These are phyloP conservation scores for Dryobota labecula DNA, from an alignment of 2,888 invertebrate species.

Conservation along the genomic window DNA sequence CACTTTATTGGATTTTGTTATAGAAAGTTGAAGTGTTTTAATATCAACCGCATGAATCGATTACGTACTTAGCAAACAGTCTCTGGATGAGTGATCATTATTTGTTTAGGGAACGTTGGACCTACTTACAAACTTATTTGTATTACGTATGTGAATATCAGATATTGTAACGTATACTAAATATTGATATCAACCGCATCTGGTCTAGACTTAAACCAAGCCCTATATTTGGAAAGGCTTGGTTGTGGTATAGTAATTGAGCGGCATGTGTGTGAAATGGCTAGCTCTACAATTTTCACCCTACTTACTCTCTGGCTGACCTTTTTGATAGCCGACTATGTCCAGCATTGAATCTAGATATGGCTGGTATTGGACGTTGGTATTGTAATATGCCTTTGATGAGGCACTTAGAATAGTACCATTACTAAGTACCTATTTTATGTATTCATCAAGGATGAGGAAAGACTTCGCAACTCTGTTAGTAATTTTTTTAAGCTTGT, in stretches of 20 bases:
- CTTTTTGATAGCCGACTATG: conserved; percentile 5
- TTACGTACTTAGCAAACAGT: conserved; percentile 7
- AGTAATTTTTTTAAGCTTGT: not conserved
- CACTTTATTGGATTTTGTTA: not conserved
- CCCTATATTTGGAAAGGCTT: not conserved
- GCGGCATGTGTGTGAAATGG: conserved; percentile 18
- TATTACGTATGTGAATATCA: conserved; percentile 1
- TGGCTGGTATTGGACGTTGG: no score
- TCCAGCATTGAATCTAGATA: not conserved
- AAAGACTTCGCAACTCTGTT: not conserved
- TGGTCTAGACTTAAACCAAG: conserved; percentile 11
- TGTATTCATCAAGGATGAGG: not conserved
- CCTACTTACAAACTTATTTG: not conserved
- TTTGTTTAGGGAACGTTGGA: conserved; percentile 10
- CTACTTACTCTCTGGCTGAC: not conserved
- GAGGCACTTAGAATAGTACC: not conserved
- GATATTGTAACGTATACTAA: not conserved
- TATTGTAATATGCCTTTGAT: not conserved
- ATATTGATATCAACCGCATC: conserved; percentile 17
- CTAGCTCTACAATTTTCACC: not conserved
- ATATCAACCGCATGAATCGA: conserved; percentile 7
- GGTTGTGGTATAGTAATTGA: conserved; percentile 9
- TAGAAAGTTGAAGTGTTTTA: conserved; percentile 24
- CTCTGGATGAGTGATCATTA: not conserved
- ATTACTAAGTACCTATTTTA: not conserved